Evolutionary conservation across 2,888 invertebrate species (phyloP).

Genomic region (Trachelus troglodyta): DNA sequence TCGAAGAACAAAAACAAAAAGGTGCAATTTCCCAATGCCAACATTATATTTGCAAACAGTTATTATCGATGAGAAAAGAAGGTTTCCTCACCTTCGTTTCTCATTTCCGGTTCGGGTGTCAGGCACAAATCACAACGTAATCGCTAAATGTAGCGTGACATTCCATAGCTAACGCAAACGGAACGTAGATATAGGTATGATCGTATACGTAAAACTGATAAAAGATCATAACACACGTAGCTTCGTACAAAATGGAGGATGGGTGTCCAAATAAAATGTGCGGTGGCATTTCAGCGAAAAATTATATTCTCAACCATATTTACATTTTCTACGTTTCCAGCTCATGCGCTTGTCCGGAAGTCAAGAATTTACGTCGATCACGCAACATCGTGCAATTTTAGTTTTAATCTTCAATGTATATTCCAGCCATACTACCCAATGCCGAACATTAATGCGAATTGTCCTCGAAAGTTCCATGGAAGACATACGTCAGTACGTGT

Average conservation of each 20-base stretch:
- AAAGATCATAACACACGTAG: slow-evolving; percentile 24
- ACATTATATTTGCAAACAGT: slow-evolving; percentile 36
- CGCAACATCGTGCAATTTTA: not conserved
- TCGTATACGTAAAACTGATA: slow-evolving; percentile 41
- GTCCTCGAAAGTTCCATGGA: not conserved
- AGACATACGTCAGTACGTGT: not conserved
- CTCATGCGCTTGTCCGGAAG: not conserved
- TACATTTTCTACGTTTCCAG: not conserved
- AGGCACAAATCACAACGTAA: slow-evolving; percentile 50
- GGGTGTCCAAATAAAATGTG: not conserved
- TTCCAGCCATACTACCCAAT: not conserved
- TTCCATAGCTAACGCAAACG: slow-evolving; percentile 36
- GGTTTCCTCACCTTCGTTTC: slow-evolving; percentile 47
- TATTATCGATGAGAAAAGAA: slow-evolving; percentile 43
- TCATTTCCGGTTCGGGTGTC: slow-evolving; percentile 51
- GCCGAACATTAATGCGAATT: not conserved
- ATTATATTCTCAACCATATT: not conserved
- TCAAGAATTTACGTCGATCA: not conserved
- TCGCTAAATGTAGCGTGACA: slow-evolving; percentile 53
- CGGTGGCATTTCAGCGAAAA: slow-evolving; percentile 5
- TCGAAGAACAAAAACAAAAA: not conserved
- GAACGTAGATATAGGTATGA: slow-evolving; percentile 22
- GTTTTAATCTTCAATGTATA: not conserved
- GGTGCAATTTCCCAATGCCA: not conserved
- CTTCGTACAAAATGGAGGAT: not conserved